Evolutionary conservation across 2,113 vertebrate species (phyloP).

Genomic region (Emydocephalus ijimae): DNA sequence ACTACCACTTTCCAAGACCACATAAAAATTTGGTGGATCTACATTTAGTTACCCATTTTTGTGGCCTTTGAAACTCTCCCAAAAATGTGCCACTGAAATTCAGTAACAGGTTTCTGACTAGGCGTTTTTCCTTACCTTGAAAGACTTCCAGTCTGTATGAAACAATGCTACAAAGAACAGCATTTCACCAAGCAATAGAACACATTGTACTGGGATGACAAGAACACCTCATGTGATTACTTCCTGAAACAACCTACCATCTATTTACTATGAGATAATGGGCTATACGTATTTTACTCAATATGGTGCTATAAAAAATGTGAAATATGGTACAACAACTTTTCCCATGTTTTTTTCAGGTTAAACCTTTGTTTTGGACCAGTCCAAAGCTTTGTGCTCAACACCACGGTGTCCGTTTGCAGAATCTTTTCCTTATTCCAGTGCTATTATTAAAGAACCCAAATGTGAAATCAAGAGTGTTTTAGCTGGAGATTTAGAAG

Average conservation of each 20-base stretch:
- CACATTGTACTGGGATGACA: background rate
- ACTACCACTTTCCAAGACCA: background rate
- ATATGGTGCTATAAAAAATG: background rate
- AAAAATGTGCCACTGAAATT: background rate
- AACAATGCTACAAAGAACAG: background rate
- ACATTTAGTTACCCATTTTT: background rate
- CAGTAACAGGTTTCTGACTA: background rate
- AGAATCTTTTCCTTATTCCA: background rate
- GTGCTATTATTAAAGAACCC: background rate
- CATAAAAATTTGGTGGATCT: background rate
- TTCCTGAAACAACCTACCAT: background rate
- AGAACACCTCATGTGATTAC: background rate
- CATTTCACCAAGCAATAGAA: background rate
- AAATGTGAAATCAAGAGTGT: background rate
- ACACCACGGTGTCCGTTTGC: background rate
- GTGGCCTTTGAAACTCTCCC: background rate
- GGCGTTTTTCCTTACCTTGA: background rate
- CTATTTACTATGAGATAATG: background rate
- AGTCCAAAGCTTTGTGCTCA: background rate
- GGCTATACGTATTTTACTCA: background rate
- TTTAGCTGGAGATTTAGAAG: background rate
- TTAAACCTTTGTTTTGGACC: background rate
- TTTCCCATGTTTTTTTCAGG: background rate
- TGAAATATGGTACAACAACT: background rate
- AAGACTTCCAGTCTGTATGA: background rate